Conservation (phyloP, 2,888 invertebrate species). For the Iphiclides podalirius region DNA sequence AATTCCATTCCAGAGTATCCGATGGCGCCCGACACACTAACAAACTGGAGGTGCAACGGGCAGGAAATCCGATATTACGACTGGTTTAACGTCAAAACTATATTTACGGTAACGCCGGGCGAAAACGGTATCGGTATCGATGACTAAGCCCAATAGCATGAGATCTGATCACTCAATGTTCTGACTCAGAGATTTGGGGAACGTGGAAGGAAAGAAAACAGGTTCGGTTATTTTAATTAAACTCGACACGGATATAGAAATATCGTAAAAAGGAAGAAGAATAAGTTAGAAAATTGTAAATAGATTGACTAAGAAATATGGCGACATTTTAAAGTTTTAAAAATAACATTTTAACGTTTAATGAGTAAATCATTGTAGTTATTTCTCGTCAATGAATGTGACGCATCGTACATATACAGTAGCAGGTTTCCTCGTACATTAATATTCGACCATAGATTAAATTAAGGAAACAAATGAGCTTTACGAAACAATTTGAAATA, state of each 20-base stretch:
- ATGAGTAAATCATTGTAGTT: no score
- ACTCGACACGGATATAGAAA: no score
- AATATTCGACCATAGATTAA: no score
- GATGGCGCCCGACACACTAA: constrained; percentile 1
- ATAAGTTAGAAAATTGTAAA: constrained; percentile 15
- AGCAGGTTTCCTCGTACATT: no score
- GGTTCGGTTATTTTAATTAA: no score
- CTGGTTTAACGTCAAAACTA: constrained; percentile 15
- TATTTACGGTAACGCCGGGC: constrained; percentile 13
- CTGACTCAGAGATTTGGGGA: constrained; percentile 19
- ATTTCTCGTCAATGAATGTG: no score
- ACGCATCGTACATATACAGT: no score
- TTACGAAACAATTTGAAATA: no score
- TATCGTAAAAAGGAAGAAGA: constrained; percentile 5
- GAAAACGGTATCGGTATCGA: constrained; percentile 7
- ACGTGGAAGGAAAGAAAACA: neutral
- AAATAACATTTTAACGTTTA: no score
- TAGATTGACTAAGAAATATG: no score
- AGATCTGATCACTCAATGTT: constrained; percentile 6
- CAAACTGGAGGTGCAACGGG: constrained; percentile 16
- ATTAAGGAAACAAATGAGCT: no score
- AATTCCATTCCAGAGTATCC: constrained; percentile 2
- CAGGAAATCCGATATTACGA: constrained; percentile 22
- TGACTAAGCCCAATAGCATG: constrained; percentile 12
- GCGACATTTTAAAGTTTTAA: no score